Percentiles rank a stretch among this genome's conserved stretches.
Conservation (phyloP, 35 echinoderm and acorn worm species). For the Heliocidaris tuberculata region DNA sequence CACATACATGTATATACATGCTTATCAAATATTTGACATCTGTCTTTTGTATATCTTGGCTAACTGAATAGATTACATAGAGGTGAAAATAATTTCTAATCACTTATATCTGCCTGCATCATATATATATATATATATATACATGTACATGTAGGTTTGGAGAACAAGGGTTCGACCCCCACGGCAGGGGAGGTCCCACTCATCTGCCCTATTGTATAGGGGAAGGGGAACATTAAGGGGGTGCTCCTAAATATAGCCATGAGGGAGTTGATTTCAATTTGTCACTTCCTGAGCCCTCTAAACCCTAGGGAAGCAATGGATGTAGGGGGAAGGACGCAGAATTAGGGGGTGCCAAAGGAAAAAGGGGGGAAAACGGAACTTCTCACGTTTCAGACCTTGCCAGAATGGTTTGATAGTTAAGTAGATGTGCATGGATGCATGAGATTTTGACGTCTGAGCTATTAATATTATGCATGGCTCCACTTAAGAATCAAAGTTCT, state of each 20-base stretch:
- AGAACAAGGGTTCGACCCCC: not conserved
- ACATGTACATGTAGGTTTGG: not conserved
- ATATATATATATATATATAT: not conserved
- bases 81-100: not conserved
- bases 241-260: slow-evolving; percentile 11
- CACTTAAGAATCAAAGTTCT: not conserved
- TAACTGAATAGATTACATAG: no score
- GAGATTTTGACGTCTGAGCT: not conserved
- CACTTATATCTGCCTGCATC: not conserved
- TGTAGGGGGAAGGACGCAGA: not conserved
- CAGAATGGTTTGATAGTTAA: not conserved
- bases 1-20: no score
- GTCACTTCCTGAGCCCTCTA: slow-evolving; percentile 38
- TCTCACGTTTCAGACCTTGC: not conserved
- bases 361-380: not conserved
- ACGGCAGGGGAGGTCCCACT: not conserved
- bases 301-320: not conserved
- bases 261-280: slow-evolving; percentile 26
- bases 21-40: no score
- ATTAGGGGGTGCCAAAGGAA: not conserved
- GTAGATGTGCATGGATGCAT: not conserved
- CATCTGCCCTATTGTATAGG: not conserved
- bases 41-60: no score
- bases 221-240: slow-evolving; percentile 31
- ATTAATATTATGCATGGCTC: not conserved